Evolutionary conservation across 2,888 invertebrate species (phyloP), one percentile per base, ranked within the genome.

Genomic region (Sepiola atlantica): DNA sequence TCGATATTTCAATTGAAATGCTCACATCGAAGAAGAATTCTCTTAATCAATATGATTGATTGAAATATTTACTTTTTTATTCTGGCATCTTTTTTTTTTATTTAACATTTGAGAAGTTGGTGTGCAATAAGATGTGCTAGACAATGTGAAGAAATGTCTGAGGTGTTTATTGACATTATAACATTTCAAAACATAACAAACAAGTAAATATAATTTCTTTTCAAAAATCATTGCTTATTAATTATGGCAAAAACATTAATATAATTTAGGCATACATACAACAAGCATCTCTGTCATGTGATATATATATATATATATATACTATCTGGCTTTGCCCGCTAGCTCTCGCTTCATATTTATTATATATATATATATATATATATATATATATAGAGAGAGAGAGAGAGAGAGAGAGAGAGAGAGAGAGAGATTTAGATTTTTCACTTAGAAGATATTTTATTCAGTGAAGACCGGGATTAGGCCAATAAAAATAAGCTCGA

Each of bases 1-100:
- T 77, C 77, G 77, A 77, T 77, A 77, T 77, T 77, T 77, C n/a
- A 77, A 77, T 77, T 77, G 77, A 32, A 77, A 77, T 77, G 77
- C 77, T 77, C 77, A 32, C 77, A 77, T 77, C 8, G 45, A 45
- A 45, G 45, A 45, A 77, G n/a, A 77, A 77, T n/a, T 77, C 32
- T 77, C n/a, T 18, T 77, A 77, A 77, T 77, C 77, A 77, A 77
- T 77, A 77, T 77, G 77, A 77, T 77, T 77, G 77, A 77, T 77
- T 77, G 77, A 32, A 77, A n/a, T 18, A 77, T 77, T 77, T 77
- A 77, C 77, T 77, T 77, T 77, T 77, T 77, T 77, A n/a, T 77
- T 77, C n/a, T 77, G n/a, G 16, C 14, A 77, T 3, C n/a, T n/a
- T n/a, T 77, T n/a, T 77, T 77, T 77, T 77, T 77, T 18, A n/a